Percentiles rank a stretch among this genome's conserved stretches.
Evolutionary conservation across 2,888 invertebrate genomes (phyloP).

Genomic region (Drosophila nr. perissopoda): DNA sequence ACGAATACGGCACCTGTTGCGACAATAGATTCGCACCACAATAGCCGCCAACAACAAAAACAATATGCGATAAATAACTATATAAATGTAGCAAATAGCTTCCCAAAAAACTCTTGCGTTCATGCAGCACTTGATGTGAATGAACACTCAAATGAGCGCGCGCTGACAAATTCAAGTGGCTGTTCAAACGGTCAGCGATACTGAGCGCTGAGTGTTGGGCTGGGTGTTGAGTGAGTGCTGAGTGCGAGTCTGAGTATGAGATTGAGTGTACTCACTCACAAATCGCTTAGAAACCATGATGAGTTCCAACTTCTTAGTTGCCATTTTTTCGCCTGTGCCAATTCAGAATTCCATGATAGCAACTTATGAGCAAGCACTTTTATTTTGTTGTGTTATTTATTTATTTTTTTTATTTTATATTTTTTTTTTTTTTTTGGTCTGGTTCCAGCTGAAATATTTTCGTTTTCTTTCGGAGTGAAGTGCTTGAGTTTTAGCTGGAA

Average conservation of each 20-base stretch:
- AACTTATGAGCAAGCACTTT: slow-evolving; percentile 33
- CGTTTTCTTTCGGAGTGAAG: slow-evolving; percentile 64
- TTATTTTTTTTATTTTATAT: not conserved
- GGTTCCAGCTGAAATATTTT: slow-evolving; percentile 75
- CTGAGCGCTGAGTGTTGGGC: slow-evolving; percentile 13
- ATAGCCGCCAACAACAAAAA: not conserved
- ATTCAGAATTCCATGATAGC: slow-evolving; percentile 36
- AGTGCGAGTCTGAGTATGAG: not conserved
- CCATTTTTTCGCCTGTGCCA: slow-evolving; percentile 39
- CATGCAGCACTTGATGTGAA: slow-evolving; percentile 1
- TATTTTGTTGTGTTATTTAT: slow-evolving; percentile 8
- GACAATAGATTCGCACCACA: slow-evolving; percentile 42
- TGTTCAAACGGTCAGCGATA: slow-evolving; percentile 66
- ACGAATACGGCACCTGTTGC: slow-evolving; percentile 53
- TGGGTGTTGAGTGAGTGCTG: slow-evolving; percentile 6
- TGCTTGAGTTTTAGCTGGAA: slow-evolving; percentile 34
- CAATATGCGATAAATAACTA: slow-evolving; percentile 5
- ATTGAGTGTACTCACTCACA: slow-evolving; percentile 32
- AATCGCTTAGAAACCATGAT: slow-evolving; percentile 27
- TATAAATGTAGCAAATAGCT: slow-evolving; percentile 11
- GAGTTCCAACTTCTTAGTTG: slow-evolving; percentile 29
- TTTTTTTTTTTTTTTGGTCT: slow-evolving; percentile 10
- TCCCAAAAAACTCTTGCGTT: slow-evolving; percentile 19
- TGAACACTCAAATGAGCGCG: slow-evolving; percentile 10
- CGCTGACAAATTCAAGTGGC: slow-evolving; percentile 50